Percentiles rank a stretch among this genome's conserved stretches.
Evolutionary conservation across 1,140 invertebrate species (phyloP).

Genomic region (Arion vulgaris): DNA sequence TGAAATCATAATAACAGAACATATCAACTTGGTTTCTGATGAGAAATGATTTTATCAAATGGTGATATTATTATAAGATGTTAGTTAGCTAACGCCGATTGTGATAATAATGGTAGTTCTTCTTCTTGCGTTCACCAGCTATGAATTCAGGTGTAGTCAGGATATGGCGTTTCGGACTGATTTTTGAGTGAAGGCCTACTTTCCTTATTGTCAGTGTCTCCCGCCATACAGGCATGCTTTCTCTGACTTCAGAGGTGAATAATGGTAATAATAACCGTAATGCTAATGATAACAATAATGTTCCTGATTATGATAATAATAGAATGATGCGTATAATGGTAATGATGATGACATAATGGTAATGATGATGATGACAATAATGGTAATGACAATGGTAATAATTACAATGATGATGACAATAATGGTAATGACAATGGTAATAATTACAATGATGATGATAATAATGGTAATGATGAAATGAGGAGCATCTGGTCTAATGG

Average conservation of each 20-base stretch:
- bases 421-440: neutral
- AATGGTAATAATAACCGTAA: neutral
- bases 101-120: no score
- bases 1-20: slow-evolving; percentile 18
- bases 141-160: no score
- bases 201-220: no score
- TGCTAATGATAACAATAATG: neutral
- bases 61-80: no score
- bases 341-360: slow-evolving; percentile 1
- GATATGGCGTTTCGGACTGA: no score
- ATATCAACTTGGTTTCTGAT: neutral
- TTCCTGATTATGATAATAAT: neutral
- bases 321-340: neutral
- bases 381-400: neutral
- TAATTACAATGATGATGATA: neutral
- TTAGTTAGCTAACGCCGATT: no score
- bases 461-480: neutral
- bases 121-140: no score
- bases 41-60: no score
- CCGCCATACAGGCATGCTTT: no score
- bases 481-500: no score
- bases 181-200: no score
- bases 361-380: neutral
- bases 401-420: neutral
- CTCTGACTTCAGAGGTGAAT: no score